Percentiles rank a stretch among this genome's conserved stretches.
phyloP scores from a whole-genome alignment of 2,797 vertebrate species.

The Bovichtus diacanthus region DNA sequence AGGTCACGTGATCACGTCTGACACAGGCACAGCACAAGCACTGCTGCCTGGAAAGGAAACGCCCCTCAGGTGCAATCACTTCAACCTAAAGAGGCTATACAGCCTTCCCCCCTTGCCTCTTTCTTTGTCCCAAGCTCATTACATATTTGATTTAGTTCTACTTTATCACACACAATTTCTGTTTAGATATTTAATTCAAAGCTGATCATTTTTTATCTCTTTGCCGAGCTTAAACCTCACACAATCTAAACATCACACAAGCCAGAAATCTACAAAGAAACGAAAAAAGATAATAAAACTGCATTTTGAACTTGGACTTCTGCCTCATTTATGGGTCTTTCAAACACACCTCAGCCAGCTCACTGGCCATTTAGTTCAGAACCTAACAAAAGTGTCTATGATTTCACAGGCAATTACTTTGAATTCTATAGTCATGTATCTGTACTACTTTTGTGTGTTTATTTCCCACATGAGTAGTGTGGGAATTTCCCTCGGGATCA shows the following conservation, averaged over 20 bases:
- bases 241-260: background rate
- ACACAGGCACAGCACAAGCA: background rate
- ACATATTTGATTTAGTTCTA: background rate
- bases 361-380: background rate
- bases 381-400: background rate
- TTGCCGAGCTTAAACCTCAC: background rate
- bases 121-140: background rate
- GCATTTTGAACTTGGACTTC: too few relatives aligned
- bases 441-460: background rate
- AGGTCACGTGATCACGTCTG: constrained; percentile 3
- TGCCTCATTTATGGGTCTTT: background rate
- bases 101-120: background rate
- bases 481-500: too few relatives aligned
- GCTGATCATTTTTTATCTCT: background rate
- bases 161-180: background rate
- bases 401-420: background rate
- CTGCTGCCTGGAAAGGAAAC: background rate
- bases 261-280: background rate
- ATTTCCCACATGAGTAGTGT: too few relatives aligned
- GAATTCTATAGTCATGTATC: background rate
- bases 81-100: background rate
- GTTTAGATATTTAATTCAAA: background rate
- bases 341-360: background rate
- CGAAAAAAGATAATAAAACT: background rate
- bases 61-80: background rate